Percentiles rank a stretch among this genome's conserved stretches.
Conservation (phyloP, 2,888 invertebrate species). For the Erebia aethiops region DNA sequence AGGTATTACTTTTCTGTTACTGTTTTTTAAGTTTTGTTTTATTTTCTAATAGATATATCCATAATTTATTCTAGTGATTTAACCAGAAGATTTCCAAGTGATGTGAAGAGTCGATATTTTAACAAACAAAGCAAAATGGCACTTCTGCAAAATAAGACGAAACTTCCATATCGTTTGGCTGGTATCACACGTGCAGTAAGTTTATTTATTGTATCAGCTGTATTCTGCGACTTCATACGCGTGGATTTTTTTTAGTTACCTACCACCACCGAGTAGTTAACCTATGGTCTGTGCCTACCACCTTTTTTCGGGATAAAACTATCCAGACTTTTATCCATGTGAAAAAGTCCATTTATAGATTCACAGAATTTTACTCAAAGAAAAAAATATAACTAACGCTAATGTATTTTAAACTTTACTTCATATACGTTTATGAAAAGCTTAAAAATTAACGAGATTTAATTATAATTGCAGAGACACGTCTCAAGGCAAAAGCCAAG, state of each 20-base stretch:
- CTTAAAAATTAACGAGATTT: too few relatives aligned
- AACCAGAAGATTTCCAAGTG: conserved; percentile 20
- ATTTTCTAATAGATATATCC: not conserved
- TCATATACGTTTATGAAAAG: too few relatives aligned
- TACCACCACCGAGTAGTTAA: too few relatives aligned
- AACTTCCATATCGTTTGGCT: not conserved
- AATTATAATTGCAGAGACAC: conserved; percentile 32
- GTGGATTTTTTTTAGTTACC: too few relatives aligned
- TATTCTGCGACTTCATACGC: too few relatives aligned
- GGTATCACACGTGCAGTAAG: conserved; percentile 16
- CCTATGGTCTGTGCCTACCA: too few relatives aligned
- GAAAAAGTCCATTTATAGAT: too few relatives aligned
- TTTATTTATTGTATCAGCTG: not conserved
- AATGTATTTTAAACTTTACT: too few relatives aligned
- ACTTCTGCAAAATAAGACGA: conserved; percentile 1
- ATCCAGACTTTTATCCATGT: too few relatives aligned
- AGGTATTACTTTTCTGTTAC: conserved; percentile 9
- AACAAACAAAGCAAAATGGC: not conserved
- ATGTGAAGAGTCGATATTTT: conserved; percentile 27
- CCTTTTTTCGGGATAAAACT: too few relatives aligned
- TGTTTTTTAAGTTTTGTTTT: conserved; percentile 1
- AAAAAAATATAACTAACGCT: not conserved
- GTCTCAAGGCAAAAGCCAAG: conserved; percentile 37
- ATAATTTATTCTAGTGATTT: conserved; percentile 12
- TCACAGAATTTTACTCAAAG: too few relatives aligned